phyloP scores from a whole-genome alignment of 1,140 invertebrate species.

The Nixonia krombeini region DNA sequence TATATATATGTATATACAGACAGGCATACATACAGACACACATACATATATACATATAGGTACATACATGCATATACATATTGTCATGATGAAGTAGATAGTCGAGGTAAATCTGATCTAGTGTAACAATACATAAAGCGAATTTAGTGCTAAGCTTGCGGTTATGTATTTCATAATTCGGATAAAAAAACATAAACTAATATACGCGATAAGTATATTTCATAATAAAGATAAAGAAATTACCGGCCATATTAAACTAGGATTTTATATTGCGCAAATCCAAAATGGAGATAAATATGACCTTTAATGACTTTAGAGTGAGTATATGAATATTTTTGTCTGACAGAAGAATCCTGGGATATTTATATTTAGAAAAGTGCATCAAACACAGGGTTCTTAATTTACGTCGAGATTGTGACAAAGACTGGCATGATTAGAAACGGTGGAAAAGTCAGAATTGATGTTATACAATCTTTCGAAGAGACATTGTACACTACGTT shows the following conservation, averaged over 20 bases:
- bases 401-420: slow-evolving; percentile 13
- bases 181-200: slow-evolving; percentile 56
- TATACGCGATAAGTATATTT: slow-evolving; percentile 47
- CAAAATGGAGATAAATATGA: slow-evolving; percentile 14
- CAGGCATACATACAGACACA: too few species aligned
- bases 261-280: slow-evolving; percentile 62
- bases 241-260: slow-evolving; percentile 67
- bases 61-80: too few species aligned
- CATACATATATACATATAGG: too few species aligned
- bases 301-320: slow-evolving; percentile 20
- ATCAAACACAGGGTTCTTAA: slow-evolving; percentile 24
- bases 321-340: slow-evolving; percentile 39
- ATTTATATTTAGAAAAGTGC: slow-evolving; percentile 4
- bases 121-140: slow-evolving; percentile 47
- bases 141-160: slow-evolving; percentile 58
- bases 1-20: too few species aligned
- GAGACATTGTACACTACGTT: slow-evolving; percentile 20
- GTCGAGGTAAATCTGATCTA: slow-evolving; percentile 49
- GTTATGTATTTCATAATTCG: slow-evolving; percentile 59
- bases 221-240: slow-evolving; percentile 56
- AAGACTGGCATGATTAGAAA: slow-evolving; percentile 13
- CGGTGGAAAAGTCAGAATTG: slow-evolving; percentile 16
- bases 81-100: slow-evolving; percentile 45
- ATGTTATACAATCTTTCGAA: slow-evolving; percentile 23
- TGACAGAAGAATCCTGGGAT: slow-evolving; percentile 14